A percentile compares a stretch with the other conserved stretches of the same genome.
phyloP scores from a whole-genome alignment of 2,888 invertebrate genomes.

The Thymelicus acteon region DNA sequence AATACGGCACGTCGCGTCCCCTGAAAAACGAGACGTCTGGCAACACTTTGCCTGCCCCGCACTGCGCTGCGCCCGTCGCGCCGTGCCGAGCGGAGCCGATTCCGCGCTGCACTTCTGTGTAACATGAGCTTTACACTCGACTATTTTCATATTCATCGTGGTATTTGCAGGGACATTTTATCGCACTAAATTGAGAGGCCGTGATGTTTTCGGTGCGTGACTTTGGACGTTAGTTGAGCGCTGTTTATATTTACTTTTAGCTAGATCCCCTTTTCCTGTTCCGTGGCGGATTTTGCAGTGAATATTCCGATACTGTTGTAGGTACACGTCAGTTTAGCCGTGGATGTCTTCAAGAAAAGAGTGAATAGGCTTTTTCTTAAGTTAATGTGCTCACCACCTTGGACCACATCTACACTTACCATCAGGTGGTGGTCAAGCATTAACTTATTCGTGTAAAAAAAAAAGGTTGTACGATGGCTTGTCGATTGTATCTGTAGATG shows the following conservation, averaged over 20 bases:
- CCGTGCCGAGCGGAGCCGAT: too few species aligned
- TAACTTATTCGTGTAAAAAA: too few species aligned
- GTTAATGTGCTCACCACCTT: too few species aligned
- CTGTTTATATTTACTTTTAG: conserved; percentile 41
- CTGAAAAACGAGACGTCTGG: too few species aligned
- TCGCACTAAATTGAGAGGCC: conserved; percentile 47
- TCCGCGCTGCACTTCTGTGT: conserved; percentile 45
- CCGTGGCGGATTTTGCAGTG: conserved; percentile 14
- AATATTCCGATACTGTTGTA: conserved; percentile 1
- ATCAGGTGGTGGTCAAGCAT: too few species aligned
- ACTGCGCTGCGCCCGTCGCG: too few species aligned
- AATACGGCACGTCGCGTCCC: too few species aligned
- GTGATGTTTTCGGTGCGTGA: conserved; percentile 48
- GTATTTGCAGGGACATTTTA: conserved; percentile 48
- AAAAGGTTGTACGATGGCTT: neutral
- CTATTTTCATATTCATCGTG: conserved; percentile 51
- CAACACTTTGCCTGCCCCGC: too few species aligned
- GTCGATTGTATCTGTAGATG: too few species aligned
- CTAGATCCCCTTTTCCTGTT: conserved; percentile 27
- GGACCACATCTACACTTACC: too few species aligned
- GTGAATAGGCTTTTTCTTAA: too few species aligned
- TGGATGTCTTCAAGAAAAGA: too few species aligned
- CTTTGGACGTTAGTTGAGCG: conserved; percentile 44
- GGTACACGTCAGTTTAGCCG: conserved; percentile 8
- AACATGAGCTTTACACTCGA: conserved; percentile 52